Evolutionary conservation across 2,797 vertebrate genomes (phyloP).

Genomic region (Apodemus agrarius): DNA sequence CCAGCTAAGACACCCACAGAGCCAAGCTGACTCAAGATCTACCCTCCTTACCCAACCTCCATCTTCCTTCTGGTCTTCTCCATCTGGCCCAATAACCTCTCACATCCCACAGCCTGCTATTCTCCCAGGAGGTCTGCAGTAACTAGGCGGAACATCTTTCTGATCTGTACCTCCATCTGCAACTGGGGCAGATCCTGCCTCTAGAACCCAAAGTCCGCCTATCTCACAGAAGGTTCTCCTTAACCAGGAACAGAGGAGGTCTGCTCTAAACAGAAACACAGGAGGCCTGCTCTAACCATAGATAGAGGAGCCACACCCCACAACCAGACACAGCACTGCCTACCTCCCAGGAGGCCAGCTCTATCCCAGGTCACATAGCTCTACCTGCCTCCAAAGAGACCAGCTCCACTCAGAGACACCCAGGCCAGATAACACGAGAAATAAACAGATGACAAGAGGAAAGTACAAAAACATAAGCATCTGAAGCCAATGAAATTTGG

Average conservation of each 20-base stretch:
- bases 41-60: not conserved
- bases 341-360: not conserved
- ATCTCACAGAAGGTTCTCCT: not conserved
- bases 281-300: not conserved
- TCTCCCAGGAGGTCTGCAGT: not conserved
- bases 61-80: not conserved
- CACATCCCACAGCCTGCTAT: not conserved
- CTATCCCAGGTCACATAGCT: no score
- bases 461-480: not conserved
- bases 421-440: not conserved
- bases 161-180: not conserved
- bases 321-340: not conserved
- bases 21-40: not conserved
- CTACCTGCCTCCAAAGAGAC: no score
- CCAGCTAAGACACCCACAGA: not conserved
- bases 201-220: not conserved
- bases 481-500: not conserved
- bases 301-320: not conserved
- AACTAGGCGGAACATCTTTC: not conserved
- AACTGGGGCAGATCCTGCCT: not conserved
- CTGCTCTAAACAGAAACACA: not conserved
- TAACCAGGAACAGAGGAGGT: not conserved
- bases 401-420: not conserved
- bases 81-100: not conserved
- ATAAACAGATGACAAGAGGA: not conserved